Evolutionary conservation across 2,888 invertebrate species (phyloP).

Genomic region (Amiota communis): DNA sequence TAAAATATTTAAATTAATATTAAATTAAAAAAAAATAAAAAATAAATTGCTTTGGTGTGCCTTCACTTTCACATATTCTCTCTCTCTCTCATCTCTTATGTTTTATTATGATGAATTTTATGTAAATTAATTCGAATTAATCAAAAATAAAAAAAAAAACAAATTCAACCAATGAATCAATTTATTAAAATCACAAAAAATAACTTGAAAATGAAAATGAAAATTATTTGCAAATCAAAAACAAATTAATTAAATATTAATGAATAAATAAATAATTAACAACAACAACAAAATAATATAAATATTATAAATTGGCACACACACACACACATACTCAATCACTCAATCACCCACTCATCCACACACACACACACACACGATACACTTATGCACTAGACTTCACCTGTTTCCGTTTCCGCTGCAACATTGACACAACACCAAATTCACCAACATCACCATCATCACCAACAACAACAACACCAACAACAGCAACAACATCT

Average conservation of each 20-base stretch:
- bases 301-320: neutral
- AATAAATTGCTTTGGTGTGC: constrained; percentile 41
- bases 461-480: constrained; percentile 54
- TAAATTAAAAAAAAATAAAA: too few relatives aligned
- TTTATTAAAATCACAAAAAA: constrained; percentile 15
- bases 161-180: neutral
- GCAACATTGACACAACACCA: constrained; percentile 71
- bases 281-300: constrained; percentile 30
- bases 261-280: constrained; percentile 19
- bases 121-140: constrained; percentile 2
- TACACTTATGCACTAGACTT: constrained; percentile 58
- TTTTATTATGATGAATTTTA: neutral
- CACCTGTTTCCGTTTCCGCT: constrained; percentile 71
- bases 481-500: constrained; percentile 54
- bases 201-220: constrained; percentile 14
- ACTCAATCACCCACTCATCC: constrained; percentile 32
- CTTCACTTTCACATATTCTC: neutral
- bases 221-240: constrained; percentile 19
- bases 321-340: constrained; percentile 16
- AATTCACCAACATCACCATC: constrained; percentile 52
- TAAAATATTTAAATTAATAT: constrained; percentile 24
- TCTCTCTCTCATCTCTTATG: neutral
- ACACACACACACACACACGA: constrained; percentile 36
- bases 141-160: neutral
- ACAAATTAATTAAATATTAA: constrained; percentile 38